Base-by-base conservation (phyloP, 2,113 vertebrate genomes). In the Rhinoptilus africanus region DNA sequence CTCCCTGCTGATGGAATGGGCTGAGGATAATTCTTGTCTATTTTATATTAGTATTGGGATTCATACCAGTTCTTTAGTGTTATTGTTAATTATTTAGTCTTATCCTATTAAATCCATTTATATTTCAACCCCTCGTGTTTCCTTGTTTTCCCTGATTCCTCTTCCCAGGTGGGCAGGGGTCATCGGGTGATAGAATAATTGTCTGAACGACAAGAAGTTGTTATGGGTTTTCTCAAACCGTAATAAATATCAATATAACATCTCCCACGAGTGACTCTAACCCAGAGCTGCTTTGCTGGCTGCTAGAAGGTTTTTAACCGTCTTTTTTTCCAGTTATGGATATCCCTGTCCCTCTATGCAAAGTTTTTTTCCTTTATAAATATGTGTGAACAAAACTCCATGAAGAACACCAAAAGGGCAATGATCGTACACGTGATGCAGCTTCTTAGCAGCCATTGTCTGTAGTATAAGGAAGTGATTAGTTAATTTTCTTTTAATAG, bases 361-460 rank as follows among this genome's bases (percentile, higher is more conserved):
- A 81, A 90, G 14, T 16, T 10, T 69, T 66, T 82, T 82, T 62
- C 4, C 19, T 67, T 78, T 66, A 43, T 71, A 64, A 73, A 22
- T 73, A 47, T 2, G 8, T 17, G 24, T 17, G 14, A 88, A 51
- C 50, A 85, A 63, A 81, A 54, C 22, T 23, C 22, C 23, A 2
- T 4, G 27, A 82, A 83, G 20, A 64, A 32, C 21, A 41, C 18
- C 30, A n/a, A n/a, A 59, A 12, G 5, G 5, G 4, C 39, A 35
- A 9, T 10, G 9, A 24, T 28, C 1, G 1, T 24, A 53, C 41
- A 35, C 0, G 3, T 34, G 26, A 48, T 85, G 67, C 47, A 68
- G 10, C 64, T 54, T 83, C 45, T 43, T 48, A 68, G 41, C 27
- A 66, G 19, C 37, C n/a, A 13, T 14, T 18, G 12, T 18, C 34